A percentile compares a stretch with the other conserved stretches of the same genome.
Conservation (phyloP, 2,113 vertebrate genomes). For the Petroica traversi region DNA sequence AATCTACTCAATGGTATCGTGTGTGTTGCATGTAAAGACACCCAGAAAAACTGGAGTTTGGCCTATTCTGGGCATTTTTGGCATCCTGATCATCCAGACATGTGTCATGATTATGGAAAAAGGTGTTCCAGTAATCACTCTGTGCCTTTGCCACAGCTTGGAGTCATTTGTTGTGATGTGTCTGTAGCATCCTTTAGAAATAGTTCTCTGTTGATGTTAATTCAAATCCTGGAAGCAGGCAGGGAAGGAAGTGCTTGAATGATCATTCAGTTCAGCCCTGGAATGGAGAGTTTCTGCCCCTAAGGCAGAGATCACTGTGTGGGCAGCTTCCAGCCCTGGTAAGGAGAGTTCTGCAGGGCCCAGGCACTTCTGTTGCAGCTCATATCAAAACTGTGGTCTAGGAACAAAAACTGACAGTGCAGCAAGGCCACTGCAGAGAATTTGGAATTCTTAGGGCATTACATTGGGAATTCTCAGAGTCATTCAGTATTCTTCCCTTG, state of each 20-base stretch:
- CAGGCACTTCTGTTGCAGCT: neutral
- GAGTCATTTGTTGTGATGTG: neutral
- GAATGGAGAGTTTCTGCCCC: neutral
- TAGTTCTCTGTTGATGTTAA: neutral
- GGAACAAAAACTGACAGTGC: neutral
- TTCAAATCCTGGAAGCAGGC: neutral
- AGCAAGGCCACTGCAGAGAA: neutral
- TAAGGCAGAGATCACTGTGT: neutral
- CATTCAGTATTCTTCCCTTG: neutral
- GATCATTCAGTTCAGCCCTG: neutral
- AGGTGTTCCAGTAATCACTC: neutral
- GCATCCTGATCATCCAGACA: neutral
- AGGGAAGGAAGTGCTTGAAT: neutral
- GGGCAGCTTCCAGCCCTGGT: neutral
- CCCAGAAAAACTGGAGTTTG: neutral
- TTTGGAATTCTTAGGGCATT: neutral
- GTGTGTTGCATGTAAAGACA: neutral
- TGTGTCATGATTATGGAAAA: neutral
- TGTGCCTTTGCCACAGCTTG: neutral
- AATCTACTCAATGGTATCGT: neutral
- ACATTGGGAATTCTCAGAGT: neutral
- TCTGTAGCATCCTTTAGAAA: neutral
- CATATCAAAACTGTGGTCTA: neutral
- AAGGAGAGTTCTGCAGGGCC: neutral
- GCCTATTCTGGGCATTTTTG: neutral